Evolutionary conservation across 2,113 vertebrate species (phyloP).

Genomic region (Percopsis transmontana): DNA sequence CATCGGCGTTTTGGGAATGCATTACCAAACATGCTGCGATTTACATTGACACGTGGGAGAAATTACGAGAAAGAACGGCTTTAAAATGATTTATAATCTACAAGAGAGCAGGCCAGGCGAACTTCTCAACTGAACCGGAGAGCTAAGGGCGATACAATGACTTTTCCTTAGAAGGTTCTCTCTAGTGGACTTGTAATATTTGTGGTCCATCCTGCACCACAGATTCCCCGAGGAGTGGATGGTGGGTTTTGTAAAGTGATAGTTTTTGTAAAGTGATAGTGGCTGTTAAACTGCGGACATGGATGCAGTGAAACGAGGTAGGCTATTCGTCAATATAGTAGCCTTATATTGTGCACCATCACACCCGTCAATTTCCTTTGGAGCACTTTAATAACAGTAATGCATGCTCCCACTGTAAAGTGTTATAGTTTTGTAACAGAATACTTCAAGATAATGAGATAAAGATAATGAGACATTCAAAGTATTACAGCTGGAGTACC

Average conservation of each 20-base stretch:
- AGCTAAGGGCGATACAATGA: slow-evolving; percentile 36
- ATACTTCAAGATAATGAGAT: too few relatives aligned
- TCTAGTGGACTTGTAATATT: slow-evolving; percentile 16
- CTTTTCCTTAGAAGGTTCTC: slow-evolving; percentile 1
- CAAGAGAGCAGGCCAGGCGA: slow-evolving; percentile 31
- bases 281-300: slow-evolving; percentile 56
- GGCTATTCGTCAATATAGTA: not conserved
- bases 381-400: too few relatives aligned
- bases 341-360: not conserved
- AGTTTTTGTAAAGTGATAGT: slow-evolving; percentile 30
- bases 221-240: slow-evolving; percentile 48
- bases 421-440: too few relatives aligned
- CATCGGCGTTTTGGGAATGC: slow-evolving; percentile 15
- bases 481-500: too few relatives aligned
- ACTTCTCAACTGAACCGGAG: slow-evolving; percentile 23
- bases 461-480: too few relatives aligned
- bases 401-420: too few relatives aligned
- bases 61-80: slow-evolving; percentile 8
- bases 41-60: not conserved
- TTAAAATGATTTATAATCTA: slow-evolving; percentile 35
- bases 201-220: slow-evolving; percentile 33
- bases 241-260: slow-evolving; percentile 47
- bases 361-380: too few relatives aligned
- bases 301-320: slow-evolving; percentile 72
- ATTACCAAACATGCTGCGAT: slow-evolving; percentile 2